phyloP scores from a whole-genome alignment of 2,888 invertebrate species.

The Dynastes grantii region DNA sequence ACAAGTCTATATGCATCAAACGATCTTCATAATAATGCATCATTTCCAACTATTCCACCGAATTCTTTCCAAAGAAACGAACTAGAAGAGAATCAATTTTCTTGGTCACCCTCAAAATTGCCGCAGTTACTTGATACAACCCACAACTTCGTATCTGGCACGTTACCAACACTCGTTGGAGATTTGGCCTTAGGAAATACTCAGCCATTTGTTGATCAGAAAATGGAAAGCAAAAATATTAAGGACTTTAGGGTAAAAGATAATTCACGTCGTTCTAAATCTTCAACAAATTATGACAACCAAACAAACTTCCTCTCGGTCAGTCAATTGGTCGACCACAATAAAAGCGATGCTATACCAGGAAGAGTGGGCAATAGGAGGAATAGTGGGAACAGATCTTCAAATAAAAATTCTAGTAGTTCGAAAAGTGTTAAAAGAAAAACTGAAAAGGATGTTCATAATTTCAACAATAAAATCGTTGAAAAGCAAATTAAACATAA shows the following conservation, averaged over 20 bases:
- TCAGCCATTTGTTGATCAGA: conserved; percentile 63
- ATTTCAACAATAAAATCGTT: conserved; percentile 25
- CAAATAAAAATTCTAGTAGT: conserved; percentile 53
- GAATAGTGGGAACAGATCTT: conserved; percentile 62
- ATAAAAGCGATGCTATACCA: conserved; percentile 64
- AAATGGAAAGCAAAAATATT: conserved; percentile 58
- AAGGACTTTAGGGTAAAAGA: conserved; percentile 51
- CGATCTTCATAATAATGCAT: conserved; percentile 57
- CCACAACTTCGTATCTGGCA: conserved; percentile 71
- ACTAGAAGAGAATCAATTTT: conserved; percentile 71
- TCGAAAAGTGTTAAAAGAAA: conserved; percentile 51
- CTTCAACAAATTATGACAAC: conserved; percentile 59
- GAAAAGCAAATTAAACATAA: conserved; percentile 47
- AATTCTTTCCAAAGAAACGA: conserved; percentile 62
- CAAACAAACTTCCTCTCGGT: conserved; percentile 75
- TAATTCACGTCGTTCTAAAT: conserved; percentile 51
- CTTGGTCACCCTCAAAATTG: conserved; percentile 74
- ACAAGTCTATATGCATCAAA: conserved; percentile 58
- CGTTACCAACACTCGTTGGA: conserved; percentile 76
- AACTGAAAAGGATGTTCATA: conserved; percentile 33
- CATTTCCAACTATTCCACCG: conserved; percentile 33
- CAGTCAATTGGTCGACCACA: conserved; percentile 77
- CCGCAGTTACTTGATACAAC: conserved; percentile 69
- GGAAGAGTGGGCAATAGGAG: conserved; percentile 62
- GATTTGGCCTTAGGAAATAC: conserved; percentile 73